A percentile compares a stretch with the other conserved stretches of the same genome.
Conservation (phyloP, 2,113 vertebrate genomes). For the Psophia crepitans region DNA sequence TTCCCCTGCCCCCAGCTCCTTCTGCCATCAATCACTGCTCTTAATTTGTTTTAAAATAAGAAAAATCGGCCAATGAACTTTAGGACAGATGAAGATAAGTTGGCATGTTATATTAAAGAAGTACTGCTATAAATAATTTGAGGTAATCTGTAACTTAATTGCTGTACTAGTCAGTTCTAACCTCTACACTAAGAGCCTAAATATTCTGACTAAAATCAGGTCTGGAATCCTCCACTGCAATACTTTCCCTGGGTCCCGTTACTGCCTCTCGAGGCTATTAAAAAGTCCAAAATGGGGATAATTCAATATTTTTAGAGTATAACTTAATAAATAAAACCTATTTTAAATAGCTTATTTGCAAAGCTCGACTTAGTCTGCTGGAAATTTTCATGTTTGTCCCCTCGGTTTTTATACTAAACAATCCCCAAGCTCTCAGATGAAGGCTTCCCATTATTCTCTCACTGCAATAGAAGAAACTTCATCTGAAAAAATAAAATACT, state of each 20-base stretch:
- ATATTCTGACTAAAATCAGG: not conserved
- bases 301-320: not conserved
- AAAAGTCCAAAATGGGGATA: not conserved
- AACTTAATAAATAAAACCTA: not conserved
- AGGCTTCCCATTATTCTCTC: not conserved
- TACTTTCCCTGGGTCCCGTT: not conserved
- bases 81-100: not conserved
- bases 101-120: not conserved
- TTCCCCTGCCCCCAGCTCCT: not conserved
- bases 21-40: not conserved
- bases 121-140: not conserved
- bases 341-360: not conserved
- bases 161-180: not conserved
- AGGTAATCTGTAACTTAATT: not conserved
- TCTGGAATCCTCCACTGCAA: not conserved
- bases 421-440: not conserved
- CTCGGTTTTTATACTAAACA: not conserved
- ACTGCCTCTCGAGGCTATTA: not conserved
- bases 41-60: not conserved
- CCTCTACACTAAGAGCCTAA: not conserved
- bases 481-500: not conserved
- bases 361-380: not conserved
- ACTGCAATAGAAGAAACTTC: not conserved
- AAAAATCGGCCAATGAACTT: not conserved
- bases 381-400: not conserved